Evolutionary conservation across 2,113 vertebrate species (phyloP).

Genomic region (Agapornis roseicollis): DNA sequence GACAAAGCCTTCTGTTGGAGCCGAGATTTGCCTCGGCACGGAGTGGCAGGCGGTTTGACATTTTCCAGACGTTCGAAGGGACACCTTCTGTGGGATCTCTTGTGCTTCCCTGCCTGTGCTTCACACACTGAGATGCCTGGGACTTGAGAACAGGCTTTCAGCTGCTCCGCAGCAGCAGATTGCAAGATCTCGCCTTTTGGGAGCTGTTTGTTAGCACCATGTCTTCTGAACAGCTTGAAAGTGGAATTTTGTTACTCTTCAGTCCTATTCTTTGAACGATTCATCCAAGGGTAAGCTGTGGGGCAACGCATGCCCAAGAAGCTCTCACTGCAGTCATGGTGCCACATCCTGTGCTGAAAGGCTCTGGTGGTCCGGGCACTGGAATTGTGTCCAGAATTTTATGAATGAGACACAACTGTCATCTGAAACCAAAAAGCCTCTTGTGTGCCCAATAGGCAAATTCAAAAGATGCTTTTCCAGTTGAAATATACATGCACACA

Average conservation of each 20-base stretch:
- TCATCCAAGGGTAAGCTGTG: background rate
- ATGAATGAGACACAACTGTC: background rate
- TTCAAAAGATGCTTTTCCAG: background rate
- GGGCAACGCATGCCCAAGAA: accelerated
- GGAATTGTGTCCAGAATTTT: background rate
- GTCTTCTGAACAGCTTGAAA: conserved; percentile 20
- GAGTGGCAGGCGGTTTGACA: background rate
- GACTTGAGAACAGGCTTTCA: background rate
- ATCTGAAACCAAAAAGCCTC: background rate
- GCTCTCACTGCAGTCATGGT: background rate
- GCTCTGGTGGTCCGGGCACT: background rate
- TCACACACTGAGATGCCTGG: background rate
- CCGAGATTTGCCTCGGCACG: background rate
- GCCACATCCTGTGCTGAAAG: background rate
- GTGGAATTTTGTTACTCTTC: background rate
- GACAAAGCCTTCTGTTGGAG: conserved; percentile 33
- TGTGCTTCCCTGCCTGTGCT: background rate
- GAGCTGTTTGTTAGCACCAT: background rate
- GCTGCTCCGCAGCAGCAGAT: background rate
- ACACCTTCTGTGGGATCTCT: background rate
- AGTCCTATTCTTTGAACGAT: background rate
- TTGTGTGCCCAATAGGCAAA: background rate
- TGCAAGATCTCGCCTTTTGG: background rate
- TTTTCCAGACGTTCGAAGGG: background rate
- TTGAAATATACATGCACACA: background rate